Evolutionary conservation across 2,797 vertebrate genomes (phyloP), one percentile per base, ranked within the genome.

Genomic region (Syngnathus acus): DNA sequence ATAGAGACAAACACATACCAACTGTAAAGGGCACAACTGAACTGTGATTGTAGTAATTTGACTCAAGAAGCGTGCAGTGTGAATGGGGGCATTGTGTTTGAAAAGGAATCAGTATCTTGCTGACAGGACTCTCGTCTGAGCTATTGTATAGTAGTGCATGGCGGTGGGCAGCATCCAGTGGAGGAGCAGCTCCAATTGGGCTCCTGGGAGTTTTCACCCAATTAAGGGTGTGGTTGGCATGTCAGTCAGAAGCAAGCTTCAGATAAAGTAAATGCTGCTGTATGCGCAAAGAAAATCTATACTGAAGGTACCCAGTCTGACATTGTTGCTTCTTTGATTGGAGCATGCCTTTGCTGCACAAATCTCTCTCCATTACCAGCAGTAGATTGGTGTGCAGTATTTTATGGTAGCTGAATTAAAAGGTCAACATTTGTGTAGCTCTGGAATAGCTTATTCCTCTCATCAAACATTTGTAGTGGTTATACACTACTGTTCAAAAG

Each of bases 161-260:
- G 32, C 19, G 59, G 47, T 38, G 53, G 71, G 79, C 66, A 65
- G 62, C 23, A 59, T 53, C 69, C 17, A 68, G 47, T 71, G 68
- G 39, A 60, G 57, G 51, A 68, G 70, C 7, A 37, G 58, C 61
- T 75, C 65, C 80, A 79, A 85, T 80, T 84, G 73, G 81, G 39
- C 76, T 68, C 73, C 9, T 9, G 79, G 73, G 78, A 73, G 32
- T 63, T 76, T 59, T 66, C 51, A 37, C 55, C 78, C 72, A 83
- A 68, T 82, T 78, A 71, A 72, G 67, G 81, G 78, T 74, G 76
- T 83, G 81, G 75, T 71, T 78, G 74, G 68, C 66, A 76, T 72
- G 62, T 79, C 79, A 70, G 62, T 83, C 78, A 74, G 58, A 63
- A 57, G 6, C 13, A 14, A 16, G 61, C 68, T 72, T 66, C 23